A percentile compares a stretch with the other conserved stretches of the same genome.
These are phyloP conservation scores for Echinarachnius parma DNA, from an alignment of 53 echinoderm and acorn worm species.

Conservation along the genomic window DNA sequence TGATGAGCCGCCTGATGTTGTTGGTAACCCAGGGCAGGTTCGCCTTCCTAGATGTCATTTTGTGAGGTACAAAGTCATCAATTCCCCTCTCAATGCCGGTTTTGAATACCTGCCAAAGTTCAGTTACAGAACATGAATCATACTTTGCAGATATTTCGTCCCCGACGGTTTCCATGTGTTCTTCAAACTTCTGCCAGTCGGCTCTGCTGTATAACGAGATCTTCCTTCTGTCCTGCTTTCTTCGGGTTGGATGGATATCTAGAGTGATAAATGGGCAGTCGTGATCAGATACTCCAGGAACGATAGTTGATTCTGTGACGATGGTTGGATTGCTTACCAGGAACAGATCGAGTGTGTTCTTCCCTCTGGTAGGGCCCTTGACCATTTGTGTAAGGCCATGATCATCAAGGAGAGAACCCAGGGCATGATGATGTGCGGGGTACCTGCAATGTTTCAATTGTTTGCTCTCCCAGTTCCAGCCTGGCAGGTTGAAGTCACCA, in stretches of 20 bases:
- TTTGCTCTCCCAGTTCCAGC: slow-evolving; percentile 17
- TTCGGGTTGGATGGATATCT: slow-evolving; percentile 14
- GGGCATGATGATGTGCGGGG: neutral
- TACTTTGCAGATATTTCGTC: slow-evolving; percentile 2
- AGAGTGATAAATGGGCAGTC: slow-evolving; percentile 16
- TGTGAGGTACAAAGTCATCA: neutral
- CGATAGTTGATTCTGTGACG: neutral
- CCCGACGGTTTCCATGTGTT: neutral
- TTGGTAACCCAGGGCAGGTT: slow-evolving; percentile 23
- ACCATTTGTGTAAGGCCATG: slow-evolving; percentile 8
- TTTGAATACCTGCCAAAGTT: slow-evolving; percentile 24
- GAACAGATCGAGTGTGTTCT: slow-evolving; percentile 22
- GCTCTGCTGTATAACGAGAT: slow-evolving; percentile 24
- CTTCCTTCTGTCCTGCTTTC: neutral
- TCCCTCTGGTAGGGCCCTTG: slow-evolving; percentile 4
- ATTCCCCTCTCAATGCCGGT: slow-evolving; percentile 16
- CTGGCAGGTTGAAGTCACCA: slow-evolving; percentile 18
- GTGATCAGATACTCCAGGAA: slow-evolving; percentile 31
- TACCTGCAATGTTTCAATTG: neutral
- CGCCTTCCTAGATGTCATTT: neutral
- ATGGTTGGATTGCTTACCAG: slow-evolving; percentile 13
- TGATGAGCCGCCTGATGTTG: slow-evolving; percentile 22
- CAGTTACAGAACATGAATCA: neutral
- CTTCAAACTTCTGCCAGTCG: slow-evolving; percentile 12
- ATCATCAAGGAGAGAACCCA: slow-evolving; percentile 25